Evolutionary conservation across 1,140 invertebrate species (phyloP).

Genomic region (Lordiphosa stackelbergi): DNA sequence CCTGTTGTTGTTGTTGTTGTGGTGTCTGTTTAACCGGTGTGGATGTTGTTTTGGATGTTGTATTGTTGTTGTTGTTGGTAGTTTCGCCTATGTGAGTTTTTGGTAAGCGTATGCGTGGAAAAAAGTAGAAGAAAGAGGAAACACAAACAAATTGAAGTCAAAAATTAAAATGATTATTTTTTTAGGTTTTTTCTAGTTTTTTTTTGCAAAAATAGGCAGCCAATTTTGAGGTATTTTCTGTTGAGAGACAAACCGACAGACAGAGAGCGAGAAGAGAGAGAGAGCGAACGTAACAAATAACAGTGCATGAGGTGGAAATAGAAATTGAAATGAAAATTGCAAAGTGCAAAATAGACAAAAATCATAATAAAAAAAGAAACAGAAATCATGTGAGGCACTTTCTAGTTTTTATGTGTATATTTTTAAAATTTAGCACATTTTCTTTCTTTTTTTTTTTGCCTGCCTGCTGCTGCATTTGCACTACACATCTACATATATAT

Average conservation of each 20-base stretch:
- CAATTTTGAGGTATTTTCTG: conserved; percentile 35
- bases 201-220: conserved; percentile 50
- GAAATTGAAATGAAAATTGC: conserved; percentile 55
- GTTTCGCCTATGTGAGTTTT: conserved; percentile 53
- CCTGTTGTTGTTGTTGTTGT: conserved; percentile 37
- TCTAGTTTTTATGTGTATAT: conserved; percentile 47
- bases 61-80: conserved; percentile 54
- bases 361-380: conserved; percentile 44
- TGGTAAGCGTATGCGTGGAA: conserved; percentile 68
- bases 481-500: conserved; percentile 38
- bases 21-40: conserved; percentile 69
- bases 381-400: conserved; percentile 44
- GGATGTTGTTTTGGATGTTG: conserved; percentile 49
- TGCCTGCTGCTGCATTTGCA: conserved; percentile 67
- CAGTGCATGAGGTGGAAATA: conserved; percentile 42
- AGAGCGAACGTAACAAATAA: conserved; percentile 28
- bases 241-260: conserved; percentile 4
- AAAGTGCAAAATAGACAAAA: conserved; percentile 40
- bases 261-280: conserved; percentile 19
- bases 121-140: conserved; percentile 65
- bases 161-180: conserved; percentile 61
- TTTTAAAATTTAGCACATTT: conserved; percentile 60
- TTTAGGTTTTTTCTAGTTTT: conserved; percentile 19
- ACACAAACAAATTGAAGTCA: conserved; percentile 73
- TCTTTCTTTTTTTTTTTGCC: conserved; percentile 32